Base-by-base conservation (phyloP, 2,888 invertebrate species). In the Eupithecia inturbata region DNA sequence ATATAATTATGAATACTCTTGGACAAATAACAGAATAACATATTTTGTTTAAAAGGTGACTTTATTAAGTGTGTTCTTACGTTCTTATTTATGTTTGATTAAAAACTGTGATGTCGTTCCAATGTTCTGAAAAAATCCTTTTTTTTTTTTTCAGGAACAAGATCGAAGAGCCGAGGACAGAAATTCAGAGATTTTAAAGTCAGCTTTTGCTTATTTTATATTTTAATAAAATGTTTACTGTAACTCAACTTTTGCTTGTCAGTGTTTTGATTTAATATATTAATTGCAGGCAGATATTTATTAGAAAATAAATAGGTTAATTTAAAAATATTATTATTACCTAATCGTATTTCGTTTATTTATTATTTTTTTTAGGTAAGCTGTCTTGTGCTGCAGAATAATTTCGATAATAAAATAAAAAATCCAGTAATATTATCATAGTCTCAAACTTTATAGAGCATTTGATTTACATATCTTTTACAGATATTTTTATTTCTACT, bases 81-180 rank as follows among this genome's bases (percentile, higher is more conserved):
- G 41, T 16, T 16, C 16, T 16, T 41, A 41, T 3, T 16, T 41
- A 41, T 16, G 4, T 41, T 14, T 41, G 5, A 41, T 41, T 41
- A 41, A 14, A 39, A 45, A n/a, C 49, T 9, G n/a, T 7, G 6
- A 0, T 45, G n/a, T 9, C 9, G n/a, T 49, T 49, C 19, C 19
- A n/a, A n/a, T n/a, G n/a, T n/a, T 49, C 45, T 45, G 45, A 45
- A 45, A 39, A 39, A 39, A 12, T 14, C n/a, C n/a, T n/a, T 14
- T 10, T 9, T 9, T 45, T 45, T 76, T 22, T 45, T 79, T 75
- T 39, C 76, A 78, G 77, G 5, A 72, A 74, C 68, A 80, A 80
- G 12, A 76, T 68, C 0, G 72, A 79, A 62, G 76, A 80, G 39
- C 75, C 75, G 0, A 72, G 64, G 67, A 72, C 67, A 28, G 69